phyloP scores from a whole-genome alignment of 2,888 invertebrate species.

The Anticlea derivata region DNA sequence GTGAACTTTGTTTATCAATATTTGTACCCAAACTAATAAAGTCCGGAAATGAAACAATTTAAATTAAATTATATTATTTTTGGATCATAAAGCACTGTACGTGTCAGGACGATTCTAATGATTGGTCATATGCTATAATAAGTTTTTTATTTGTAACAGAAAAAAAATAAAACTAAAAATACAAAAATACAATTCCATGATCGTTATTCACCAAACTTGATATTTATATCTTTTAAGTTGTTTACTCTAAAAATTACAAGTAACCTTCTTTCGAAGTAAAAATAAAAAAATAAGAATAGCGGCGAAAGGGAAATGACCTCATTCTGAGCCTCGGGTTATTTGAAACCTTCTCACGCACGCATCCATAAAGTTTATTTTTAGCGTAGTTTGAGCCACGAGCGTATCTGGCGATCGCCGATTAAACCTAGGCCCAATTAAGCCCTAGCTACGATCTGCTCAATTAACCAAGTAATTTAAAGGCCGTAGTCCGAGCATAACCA shows the following conservation, averaged over 20 bases:
- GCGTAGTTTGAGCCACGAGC: conserved; percentile 57
- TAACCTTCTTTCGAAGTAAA: conserved; percentile 59
- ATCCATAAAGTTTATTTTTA: conserved; percentile 77
- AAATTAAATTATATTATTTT: too few species aligned
- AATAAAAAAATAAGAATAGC: conserved; percentile 67
- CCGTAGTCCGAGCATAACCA: conserved; percentile 40
- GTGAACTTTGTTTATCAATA: too few species aligned
- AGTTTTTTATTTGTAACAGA: too few species aligned
- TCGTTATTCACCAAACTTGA: neutral
- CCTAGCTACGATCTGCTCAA: conserved; percentile 62
- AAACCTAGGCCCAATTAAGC: conserved; percentile 69
- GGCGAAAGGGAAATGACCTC: conserved; percentile 76
- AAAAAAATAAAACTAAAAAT: too few species aligned
- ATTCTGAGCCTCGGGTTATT: conserved; percentile 63
- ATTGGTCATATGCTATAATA: too few species aligned
- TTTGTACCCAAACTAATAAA: too few species aligned
- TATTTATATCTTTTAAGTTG: conserved; percentile 2
- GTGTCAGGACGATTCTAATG: too few species aligned
- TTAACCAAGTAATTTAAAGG: conserved; percentile 52
- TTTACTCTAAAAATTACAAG: conserved; percentile 10
- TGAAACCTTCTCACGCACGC: conserved; percentile 71
- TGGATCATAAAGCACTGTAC: too few species aligned
- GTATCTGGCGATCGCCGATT: conserved; percentile 72
- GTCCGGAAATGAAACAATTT: too few species aligned
- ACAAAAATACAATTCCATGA: neutral